phyloP scores from a whole-genome alignment of 2,797 vertebrate genomes.

The Halcyon smyrnensis region DNA sequence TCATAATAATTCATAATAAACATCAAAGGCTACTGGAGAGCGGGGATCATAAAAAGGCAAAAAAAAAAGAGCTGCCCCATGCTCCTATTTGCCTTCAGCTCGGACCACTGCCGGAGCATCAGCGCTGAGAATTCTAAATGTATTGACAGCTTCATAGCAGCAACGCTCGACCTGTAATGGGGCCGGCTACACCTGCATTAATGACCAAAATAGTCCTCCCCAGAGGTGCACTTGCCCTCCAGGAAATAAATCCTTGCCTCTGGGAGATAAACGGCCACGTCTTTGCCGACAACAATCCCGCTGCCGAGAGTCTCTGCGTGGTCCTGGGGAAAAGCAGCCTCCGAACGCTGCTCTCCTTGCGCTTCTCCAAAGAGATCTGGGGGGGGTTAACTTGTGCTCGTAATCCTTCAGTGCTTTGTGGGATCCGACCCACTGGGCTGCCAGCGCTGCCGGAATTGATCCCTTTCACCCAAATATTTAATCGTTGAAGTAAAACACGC shows the following conservation, averaged over 20 bases:
- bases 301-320: accelerated
- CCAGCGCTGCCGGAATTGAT: background rate
- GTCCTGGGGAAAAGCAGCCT: slow-evolving; percentile 2
- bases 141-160: background rate
- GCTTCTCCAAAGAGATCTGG: background rate
- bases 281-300: background rate
- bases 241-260: slow-evolving; percentile 18
- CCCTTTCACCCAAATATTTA: background rate
- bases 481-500: background rate
- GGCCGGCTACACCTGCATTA: background rate
- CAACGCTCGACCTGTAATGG: background rate
- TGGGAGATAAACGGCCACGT: background rate
- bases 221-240: background rate
- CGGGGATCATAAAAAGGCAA: slow-evolving; percentile 46
- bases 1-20: slow-evolving; percentile 71
- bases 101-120: background rate
- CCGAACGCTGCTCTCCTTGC: background rate
- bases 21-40: slow-evolving; percentile 10
- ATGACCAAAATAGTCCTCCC: background rate
- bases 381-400: background rate
- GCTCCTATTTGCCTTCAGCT: background rate
- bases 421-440: background rate
- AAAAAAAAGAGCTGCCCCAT: background rate
- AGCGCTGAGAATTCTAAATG: background rate
- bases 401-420: background rate